phyloP scores from a whole-genome alignment of 2,888 invertebrate species.

The Blastobasis lacticolella region DNA sequence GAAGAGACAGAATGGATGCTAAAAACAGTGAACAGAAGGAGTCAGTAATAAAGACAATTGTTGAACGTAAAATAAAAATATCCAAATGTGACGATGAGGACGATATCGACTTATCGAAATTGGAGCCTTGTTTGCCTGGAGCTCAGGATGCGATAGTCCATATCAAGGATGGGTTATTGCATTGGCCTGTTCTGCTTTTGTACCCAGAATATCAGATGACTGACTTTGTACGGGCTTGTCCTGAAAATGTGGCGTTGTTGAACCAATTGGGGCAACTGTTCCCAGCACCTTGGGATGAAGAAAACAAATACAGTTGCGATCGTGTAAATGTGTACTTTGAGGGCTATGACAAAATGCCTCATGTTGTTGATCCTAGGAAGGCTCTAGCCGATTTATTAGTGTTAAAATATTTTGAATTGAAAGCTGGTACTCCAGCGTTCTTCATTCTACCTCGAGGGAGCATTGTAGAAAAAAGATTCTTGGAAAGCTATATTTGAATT shows the following conservation, averaged over 20 bases:
- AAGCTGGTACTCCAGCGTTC: conserved; percentile 79
- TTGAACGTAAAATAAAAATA: conserved; percentile 67
- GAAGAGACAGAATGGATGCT: conserved; percentile 52
- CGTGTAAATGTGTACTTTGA: conserved; percentile 84
- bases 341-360: conserved; percentile 75
- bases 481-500: conserved; percentile 59
- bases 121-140: conserved; percentile 79
- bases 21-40: conserved; percentile 56
- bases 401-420: conserved; percentile 75
- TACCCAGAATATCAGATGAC: conserved; percentile 92
- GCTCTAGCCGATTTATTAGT: conserved; percentile 76
- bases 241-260: conserved; percentile 78
- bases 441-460: conserved; percentile 75
- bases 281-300: conserved; percentile 81
- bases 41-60: conserved; percentile 51
- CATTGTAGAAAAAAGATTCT: conserved; percentile 71
- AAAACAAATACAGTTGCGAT: conserved; percentile 75
- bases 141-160: conserved; percentile 78
- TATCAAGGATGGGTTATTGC: conserved; percentile 74
- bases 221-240: conserved; percentile 89
- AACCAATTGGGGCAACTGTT: conserved; percentile 75
- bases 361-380: conserved; percentile 70
- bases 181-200: conserved; percentile 91
- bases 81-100: conserved; percentile 66
- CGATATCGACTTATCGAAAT: conserved; percentile 63